Conservation (phyloP, 2,888 invertebrate genomes). For the Oscheius onirici region DNA sequence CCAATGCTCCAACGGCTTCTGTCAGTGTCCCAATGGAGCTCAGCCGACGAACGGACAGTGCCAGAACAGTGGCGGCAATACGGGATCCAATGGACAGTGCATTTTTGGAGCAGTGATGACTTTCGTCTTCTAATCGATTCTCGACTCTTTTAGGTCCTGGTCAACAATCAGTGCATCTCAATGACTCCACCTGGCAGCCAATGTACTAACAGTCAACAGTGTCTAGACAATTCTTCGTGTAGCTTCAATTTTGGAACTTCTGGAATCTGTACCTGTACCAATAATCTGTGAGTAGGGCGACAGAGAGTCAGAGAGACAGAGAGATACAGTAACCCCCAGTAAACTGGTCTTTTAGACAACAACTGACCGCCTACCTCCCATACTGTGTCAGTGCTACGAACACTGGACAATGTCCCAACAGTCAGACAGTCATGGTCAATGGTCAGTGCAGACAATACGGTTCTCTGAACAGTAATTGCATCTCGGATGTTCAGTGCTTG, state of each 20-base stretch:
- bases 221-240: conserved; percentile 4
- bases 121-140: neutral
- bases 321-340: neutral
- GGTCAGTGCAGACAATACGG: conserved; percentile 41
- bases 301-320: neutral
- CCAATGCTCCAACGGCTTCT: conserved; percentile 1
- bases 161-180: neutral
- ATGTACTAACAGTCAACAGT: neutral
- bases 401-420: conserved; percentile 31
- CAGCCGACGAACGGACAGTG: neutral
- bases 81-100: conserved; percentile 13
- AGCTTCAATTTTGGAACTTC: too few relatives aligned
- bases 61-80: neutral
- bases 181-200: neutral
- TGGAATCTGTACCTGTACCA: neutral
- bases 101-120: neutral
- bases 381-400: conserved; percentile 42
- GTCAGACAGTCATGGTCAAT: conserved; percentile 23
- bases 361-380: neutral
- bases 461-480: conserved; percentile 43
- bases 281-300: neutral
- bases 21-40: conserved; percentile 13
- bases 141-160: conserved; percentile 1
- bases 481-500: conserved; percentile 43
- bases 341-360: neutral